Evolutionary conservation across 2,797 vertebrate genomes (phyloP), one percentile per base, ranked within the genome.

Genomic region (Sebastes melanostomus): DNA sequence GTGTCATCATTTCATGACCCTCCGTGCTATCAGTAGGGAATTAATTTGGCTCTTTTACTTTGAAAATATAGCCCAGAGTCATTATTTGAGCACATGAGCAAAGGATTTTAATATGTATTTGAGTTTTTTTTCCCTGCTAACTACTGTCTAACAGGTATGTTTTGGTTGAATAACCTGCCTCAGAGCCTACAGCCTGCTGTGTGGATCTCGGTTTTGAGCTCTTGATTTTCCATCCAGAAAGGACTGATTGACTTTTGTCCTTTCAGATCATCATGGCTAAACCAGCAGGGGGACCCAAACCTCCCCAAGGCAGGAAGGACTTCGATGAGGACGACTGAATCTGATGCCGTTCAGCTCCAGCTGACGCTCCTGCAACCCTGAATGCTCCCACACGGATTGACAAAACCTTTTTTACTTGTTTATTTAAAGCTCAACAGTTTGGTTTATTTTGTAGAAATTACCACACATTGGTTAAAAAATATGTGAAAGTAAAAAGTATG

Each of bases 311-410:
- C 86, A 99, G 95, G 92, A 98, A 98, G 77, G 97, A 98, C 88
- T 98, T 98, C 91, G 98, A 99, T 30, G 97, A 98, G 24, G 98
- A 99, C 24, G 98, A 99, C 6, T 99, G 93, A 99, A 77, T 6
- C 6, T 74, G 73, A 88, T 25, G 14, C 22, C 10, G 16, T 72
- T 20, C 66, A 66, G n/a, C 27, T 72, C 22, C 63, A 62, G n/a
- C 66, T 54, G 80, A 82, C 72, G 77, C 62, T 61, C 70, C 70
- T 76, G 46, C 30, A 54, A 78, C 66, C 78, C 77, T 29, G 16
- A 76, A 61, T 1, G 46, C 56, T 62, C 60, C 62, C 75, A 62
- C 60, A 27, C 50, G 20, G 55, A 85, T 86, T 73, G 52, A 81
- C 60, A 63, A 76, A 78, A 77, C 56, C 24, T 94, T 93, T 93